A percentile compares a stretch with the other conserved stretches of the same genome.
Evolutionary conservation across 2,797 vertebrate genomes (phyloP).

Genomic region (Notolepis coatsorum): DNA sequence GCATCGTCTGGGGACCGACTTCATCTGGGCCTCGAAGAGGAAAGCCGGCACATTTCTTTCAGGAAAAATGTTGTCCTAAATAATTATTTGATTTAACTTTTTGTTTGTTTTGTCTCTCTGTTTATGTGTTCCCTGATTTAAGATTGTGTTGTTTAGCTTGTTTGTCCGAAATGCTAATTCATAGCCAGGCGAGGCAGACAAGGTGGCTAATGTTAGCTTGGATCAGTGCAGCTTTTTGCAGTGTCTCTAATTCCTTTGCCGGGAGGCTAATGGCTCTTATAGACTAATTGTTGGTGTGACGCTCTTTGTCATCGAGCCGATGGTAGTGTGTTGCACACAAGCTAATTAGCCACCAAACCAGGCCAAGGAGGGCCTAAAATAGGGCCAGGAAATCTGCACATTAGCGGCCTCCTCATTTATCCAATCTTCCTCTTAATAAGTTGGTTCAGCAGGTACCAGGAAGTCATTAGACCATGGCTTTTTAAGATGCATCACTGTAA

Average conservation of each 20-base stretch:
- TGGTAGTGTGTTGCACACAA: slow-evolving; percentile 40
- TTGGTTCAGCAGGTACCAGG: not conserved
- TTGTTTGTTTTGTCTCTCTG: too few relatives aligned
- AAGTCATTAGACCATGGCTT: slow-evolving; percentile 27
- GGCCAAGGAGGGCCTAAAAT: slow-evolving; percentile 61
- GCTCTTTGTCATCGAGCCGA: slow-evolving; percentile 53
- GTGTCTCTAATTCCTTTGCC: not conserved
- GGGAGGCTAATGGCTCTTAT: slow-evolving; percentile 35
- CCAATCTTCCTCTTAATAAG: slow-evolving; percentile 29
- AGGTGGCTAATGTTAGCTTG: not conserved
- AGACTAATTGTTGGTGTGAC: slow-evolving; percentile 63
- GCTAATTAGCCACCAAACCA: slow-evolving; percentile 71
- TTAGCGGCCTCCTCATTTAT: slow-evolving; percentile 50
- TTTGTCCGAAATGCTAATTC: not conserved
- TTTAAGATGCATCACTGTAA: slow-evolving; percentile 31
- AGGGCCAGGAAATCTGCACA: slow-evolving; percentile 55
- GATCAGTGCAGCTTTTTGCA: not conserved
- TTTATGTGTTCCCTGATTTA: too few relatives aligned
- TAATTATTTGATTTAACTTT: too few relatives aligned
- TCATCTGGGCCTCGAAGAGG: too few relatives aligned
- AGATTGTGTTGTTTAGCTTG: not conserved
- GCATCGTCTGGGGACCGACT: not conserved
- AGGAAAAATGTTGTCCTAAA: not conserved
- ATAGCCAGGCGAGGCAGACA: not conserved
- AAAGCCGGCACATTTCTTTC: not conserved